These are phyloP conservation scores for Meloidogyne hapla DNA, from an alignment of 1,140 invertebrate genomes.

Conservation along the genomic window DNA sequence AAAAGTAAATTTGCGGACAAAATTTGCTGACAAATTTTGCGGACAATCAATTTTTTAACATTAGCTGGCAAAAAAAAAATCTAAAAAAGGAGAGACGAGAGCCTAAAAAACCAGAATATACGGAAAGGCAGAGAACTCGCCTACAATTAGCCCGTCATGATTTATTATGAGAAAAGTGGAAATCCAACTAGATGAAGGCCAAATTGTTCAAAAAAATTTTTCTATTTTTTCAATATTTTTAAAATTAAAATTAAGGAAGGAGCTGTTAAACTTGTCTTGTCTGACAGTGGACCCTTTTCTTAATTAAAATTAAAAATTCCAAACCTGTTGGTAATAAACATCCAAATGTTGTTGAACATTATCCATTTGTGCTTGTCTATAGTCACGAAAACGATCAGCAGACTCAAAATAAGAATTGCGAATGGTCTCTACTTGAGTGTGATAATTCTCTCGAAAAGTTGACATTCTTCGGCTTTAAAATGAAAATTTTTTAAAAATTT, in stretches of 20 bases:
- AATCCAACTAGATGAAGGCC: too few relatives aligned
- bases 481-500: not conserved
- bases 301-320: constrained; percentile 19
- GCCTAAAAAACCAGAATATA: too few relatives aligned
- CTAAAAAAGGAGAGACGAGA: not conserved
- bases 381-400: constrained; percentile 59
- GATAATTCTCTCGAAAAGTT: constrained; percentile 60
- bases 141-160: too few relatives aligned
- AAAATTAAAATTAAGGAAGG: too few relatives aligned
- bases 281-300: too few relatives aligned
- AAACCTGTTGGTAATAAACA: constrained; percentile 57
- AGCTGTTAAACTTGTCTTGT: too few relatives aligned
- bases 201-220: too few relatives aligned
- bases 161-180: too few relatives aligned
- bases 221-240: too few relatives aligned
- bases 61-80: not conserved
- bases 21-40: too few relatives aligned
- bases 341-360: constrained; percentile 60
- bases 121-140: too few relatives aligned
- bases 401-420: constrained; percentile 57
- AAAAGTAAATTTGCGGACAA: not conserved
- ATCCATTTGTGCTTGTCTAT: constrained; percentile 59
- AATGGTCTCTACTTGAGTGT: constrained; percentile 57
- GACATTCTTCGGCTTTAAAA: constrained; percentile 33
- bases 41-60: too few relatives aligned